These are phyloP conservation scores for Eurypyga helias DNA, from an alignment of 2,113 vertebrate species.

Conservation along the genomic window DNA sequence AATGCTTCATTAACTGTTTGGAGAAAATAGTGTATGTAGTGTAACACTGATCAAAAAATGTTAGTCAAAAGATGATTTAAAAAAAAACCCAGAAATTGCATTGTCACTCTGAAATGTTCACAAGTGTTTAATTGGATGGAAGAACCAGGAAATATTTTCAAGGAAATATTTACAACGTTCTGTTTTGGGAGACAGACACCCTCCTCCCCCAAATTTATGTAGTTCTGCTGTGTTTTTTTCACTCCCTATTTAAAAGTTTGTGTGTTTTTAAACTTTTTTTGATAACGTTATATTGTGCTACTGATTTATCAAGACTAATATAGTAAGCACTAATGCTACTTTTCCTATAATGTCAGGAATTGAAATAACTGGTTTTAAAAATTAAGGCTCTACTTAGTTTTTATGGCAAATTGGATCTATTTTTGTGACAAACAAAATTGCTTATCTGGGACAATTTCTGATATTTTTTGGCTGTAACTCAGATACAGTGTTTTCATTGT, in stretches of 20 bases:
- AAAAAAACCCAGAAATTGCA: not conserved
- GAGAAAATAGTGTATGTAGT: not conserved
- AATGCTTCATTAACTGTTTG: not conserved
- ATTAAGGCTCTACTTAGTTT: not conserved
- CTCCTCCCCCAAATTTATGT: fast-evolving
- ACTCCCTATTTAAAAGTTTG: not conserved
- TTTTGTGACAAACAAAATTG: not conserved
- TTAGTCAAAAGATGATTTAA: not conserved
- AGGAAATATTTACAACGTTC: not conserved
- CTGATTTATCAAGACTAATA: not conserved
- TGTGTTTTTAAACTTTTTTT: not conserved
- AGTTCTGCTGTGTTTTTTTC: not conserved
- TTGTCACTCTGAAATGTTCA: not conserved
- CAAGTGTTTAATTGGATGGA: not conserved
- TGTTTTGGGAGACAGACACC: not conserved
- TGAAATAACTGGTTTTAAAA: not conserved
- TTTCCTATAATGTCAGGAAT: not conserved
- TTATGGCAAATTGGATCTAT: not conserved
- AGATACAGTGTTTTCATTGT: not conserved
- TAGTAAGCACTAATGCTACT: not conserved
- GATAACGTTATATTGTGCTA: not conserved
- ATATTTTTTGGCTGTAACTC: not conserved
- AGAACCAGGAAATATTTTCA: not conserved
- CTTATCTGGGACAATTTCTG: not conserved
- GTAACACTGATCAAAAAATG: not conserved